A percentile compares a stretch with the other conserved stretches of the same genome.
Conservation (phyloP, 2,888 invertebrate species). For the Proisotoma minuta region DNA sequence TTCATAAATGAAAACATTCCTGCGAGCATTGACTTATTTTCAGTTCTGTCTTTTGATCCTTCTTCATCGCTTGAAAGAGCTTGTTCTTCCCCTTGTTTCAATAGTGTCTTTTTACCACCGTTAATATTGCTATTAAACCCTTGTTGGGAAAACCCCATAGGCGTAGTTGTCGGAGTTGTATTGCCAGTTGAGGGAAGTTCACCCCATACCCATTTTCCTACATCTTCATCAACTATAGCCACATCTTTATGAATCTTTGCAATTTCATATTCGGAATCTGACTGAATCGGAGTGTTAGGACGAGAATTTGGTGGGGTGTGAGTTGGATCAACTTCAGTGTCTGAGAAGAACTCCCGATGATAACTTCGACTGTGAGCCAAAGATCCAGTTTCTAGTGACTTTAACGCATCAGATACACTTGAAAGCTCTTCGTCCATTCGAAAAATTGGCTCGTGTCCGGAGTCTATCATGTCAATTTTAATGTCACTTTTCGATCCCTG, state of each 20-base stretch:
- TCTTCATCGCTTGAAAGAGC: constrained; percentile 53
- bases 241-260: constrained; percentile 46
- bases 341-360: constrained; percentile 47
- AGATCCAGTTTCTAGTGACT: constrained; percentile 51
- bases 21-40: constrained; percentile 67
- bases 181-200: constrained; percentile 45
- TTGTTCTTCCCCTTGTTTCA: constrained; percentile 30
- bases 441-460: constrained; percentile 42
- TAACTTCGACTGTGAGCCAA: constrained; percentile 41
- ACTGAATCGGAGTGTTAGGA: constrained; percentile 79
- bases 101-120: neutral
- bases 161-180: constrained; percentile 43
- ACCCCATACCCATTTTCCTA: constrained; percentile 48
- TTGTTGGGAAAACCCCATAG: constrained; percentile 15
- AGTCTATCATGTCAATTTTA: constrained; percentile 47
- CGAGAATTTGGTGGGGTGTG: constrained; percentile 58
- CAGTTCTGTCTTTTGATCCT: constrained; percentile 36
- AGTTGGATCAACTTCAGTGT: constrained; percentile 46
- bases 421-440: constrained; percentile 51
- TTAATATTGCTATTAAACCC: neutral
- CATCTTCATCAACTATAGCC: constrained; percentile 42
- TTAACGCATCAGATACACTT: constrained; percentile 54
- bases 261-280: constrained; percentile 86
- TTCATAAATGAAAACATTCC: constrained; percentile 93
- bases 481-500: constrained; percentile 46